A percentile compares a stretch with the other conserved stretches of the same genome.
phyloP scores from a whole-genome alignment of 2,888 invertebrate genomes.

The Dysmachus trigonus region DNA sequence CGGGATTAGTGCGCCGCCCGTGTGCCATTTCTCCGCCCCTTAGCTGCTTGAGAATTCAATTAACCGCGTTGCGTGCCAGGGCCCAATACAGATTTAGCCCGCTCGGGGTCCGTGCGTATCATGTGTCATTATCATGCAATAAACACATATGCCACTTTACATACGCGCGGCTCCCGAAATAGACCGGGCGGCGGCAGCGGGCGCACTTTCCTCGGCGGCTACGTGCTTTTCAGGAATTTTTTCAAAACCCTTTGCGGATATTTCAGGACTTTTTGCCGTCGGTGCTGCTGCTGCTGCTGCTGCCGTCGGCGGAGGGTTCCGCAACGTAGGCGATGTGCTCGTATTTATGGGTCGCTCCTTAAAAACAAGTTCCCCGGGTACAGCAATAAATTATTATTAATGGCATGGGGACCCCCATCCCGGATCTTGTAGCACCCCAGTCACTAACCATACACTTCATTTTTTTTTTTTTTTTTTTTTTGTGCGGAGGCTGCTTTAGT shows the following conservation, averaged over 20 bases:
- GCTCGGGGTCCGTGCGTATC: constrained; percentile 7
- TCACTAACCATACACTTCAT: background rate
- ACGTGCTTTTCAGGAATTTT: constrained; percentile 19
- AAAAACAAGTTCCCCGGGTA: constrained; percentile 20
- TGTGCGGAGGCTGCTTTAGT: background rate
- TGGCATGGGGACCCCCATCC: background rate
- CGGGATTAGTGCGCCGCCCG: background rate
- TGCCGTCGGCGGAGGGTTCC: background rate
- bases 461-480: background rate
- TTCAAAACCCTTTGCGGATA: constrained; percentile 5
- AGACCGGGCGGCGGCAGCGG: background rate
- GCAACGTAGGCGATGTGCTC: background rate
- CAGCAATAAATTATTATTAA: constrained; percentile 36
- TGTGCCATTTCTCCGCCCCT: background rate
- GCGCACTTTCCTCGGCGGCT: background rate
- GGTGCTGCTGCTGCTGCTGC: too few species aligned
- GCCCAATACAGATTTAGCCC: constrained; percentile 17
- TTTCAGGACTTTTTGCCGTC: constrained; percentile 5
- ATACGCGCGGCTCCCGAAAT: constrained; percentile 17
- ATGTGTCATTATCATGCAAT: constrained; percentile 37
- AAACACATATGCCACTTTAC: constrained; percentile 36
- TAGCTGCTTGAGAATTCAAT: constrained; percentile 31
- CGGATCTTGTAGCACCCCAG: background rate
- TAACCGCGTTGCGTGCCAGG: constrained; percentile 17
- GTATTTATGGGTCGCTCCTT: constrained; percentile 18